Base-by-base conservation (phyloP, 2,888 invertebrate genomes). In the Tipula confusa region DNA sequence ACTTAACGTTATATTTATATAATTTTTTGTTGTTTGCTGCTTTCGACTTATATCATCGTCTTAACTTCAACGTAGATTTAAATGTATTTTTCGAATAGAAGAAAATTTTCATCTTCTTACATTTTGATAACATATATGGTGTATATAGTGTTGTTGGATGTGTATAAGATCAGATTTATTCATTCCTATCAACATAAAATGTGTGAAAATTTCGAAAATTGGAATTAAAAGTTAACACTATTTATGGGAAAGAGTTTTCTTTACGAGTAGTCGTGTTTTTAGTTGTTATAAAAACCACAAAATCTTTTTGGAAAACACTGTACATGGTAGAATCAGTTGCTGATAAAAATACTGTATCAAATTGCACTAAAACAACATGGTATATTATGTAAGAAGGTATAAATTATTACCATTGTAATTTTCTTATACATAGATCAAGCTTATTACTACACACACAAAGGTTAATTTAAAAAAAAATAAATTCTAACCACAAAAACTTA, bases 41-140 rank as follows among this genome's bases (percentile, higher is more conserved):
- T 24, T 64, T 64, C 64, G 64, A 64, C 64, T 64, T 64, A 64
- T 64, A 64, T 64, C 64, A 64, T 64, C 64, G 64, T 64, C 64
- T 64, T 64, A 64, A 64, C 64, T 24, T 64, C 18, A 64, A 64
- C 64, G 24, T 64, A 64, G 24, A 64, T 64, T 64, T 64, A 64
- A 64, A 64, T 64, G 64, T 64, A 64, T 64, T 64, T 64, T 64
- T 64, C 64, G 64, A 64, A 64, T 24, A 64, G 43, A 43, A n/a
- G n/a, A n/a, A n/a, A 43, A 15, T 5, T 43, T 43, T 43, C 43
- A 15, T 43, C 15, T 64, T 24, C 64, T 64, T 24, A 64, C 2
- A 48, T 24, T 9, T 24, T n/a, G n/a, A n/a, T n/a, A n/a, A 64
- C 64, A 64, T 64, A 6, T 64, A 64, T 13, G 38, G 38, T 24